Percentiles rank a stretch among this genome's conserved stretches.
Conservation (phyloP, 2,113 vertebrate species). For the Poecile atricapillus region DNA sequence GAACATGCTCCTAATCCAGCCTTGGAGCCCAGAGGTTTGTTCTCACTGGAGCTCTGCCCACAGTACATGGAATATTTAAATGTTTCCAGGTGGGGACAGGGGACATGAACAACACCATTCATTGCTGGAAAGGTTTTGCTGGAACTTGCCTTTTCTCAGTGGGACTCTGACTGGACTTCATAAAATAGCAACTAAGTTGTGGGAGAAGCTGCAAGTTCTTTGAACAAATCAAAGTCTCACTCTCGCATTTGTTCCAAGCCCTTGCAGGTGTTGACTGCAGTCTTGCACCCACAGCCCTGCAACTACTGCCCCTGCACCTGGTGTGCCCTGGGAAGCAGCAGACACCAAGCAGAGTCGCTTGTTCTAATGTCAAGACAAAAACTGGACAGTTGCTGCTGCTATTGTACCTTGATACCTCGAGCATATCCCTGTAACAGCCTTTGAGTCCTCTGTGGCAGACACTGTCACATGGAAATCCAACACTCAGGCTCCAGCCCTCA, state of each 20-base stretch:
- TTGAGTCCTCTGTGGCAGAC: not conserved
- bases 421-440: not conserved
- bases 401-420: not conserved
- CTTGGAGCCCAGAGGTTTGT: not conserved
- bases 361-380: not conserved
- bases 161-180: slow-evolving; percentile 49
- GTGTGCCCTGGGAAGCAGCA: not conserved
- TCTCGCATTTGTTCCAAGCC: not conserved
- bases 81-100: not conserved
- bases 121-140: slow-evolving; percentile 41
- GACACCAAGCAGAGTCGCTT: not conserved
- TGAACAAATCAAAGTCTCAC: slow-evolving; percentile 47
- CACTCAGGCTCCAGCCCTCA: not conserved
- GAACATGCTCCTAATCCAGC: not conserved
- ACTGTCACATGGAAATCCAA: not conserved
- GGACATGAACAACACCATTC: not conserved
- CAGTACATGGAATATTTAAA: slow-evolving; percentile 49
- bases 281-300: not conserved
- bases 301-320: not conserved
- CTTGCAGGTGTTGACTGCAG: not conserved
- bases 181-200: slow-evolving; percentile 38
- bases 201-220: slow-evolving; percentile 58
- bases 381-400: not conserved
- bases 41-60: slow-evolving; percentile 37
- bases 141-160: slow-evolving; percentile 55